phyloP scores from a whole-genome alignment of 2,113 vertebrate genomes.

The Seriola rivoliana region DNA sequence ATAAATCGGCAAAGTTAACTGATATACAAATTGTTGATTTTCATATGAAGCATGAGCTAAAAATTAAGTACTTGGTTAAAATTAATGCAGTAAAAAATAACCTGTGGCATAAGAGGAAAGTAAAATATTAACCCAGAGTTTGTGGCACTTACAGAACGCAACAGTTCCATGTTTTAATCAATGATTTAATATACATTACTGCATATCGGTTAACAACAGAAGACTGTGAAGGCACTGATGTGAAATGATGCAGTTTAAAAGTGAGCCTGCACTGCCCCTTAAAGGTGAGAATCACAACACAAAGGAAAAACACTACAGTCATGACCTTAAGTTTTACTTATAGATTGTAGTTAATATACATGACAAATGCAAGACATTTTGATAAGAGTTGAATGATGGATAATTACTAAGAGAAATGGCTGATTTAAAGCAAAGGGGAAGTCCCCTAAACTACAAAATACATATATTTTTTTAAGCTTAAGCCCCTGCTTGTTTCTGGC shows the following conservation, averaged over 20 bases:
- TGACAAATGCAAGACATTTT: neutral
- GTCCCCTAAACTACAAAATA: neutral
- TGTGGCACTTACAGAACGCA: neutral
- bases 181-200: neutral
- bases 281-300: neutral
- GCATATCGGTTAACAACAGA: neutral
- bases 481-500: too few relatives aligned
- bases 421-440: neutral
- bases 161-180: neutral
- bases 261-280: slow-evolving; percentile 40
- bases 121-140: too few relatives aligned
- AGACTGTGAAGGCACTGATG: neutral
- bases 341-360: neutral
- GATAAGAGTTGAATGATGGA: too few relatives aligned
- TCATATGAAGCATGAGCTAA: too few relatives aligned
- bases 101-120: too few relatives aligned
- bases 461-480: too few relatives aligned
- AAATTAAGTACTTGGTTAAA: too few relatives aligned
- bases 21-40: too few relatives aligned
- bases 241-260: neutral
- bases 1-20: too few relatives aligned
- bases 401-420: neutral
- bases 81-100: too few relatives aligned
- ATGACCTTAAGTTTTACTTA: neutral
- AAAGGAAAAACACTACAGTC: neutral